Evolutionary conservation across 2,113 vertebrate genomes (phyloP).

Genomic region (Corvus moneduloides): DNA sequence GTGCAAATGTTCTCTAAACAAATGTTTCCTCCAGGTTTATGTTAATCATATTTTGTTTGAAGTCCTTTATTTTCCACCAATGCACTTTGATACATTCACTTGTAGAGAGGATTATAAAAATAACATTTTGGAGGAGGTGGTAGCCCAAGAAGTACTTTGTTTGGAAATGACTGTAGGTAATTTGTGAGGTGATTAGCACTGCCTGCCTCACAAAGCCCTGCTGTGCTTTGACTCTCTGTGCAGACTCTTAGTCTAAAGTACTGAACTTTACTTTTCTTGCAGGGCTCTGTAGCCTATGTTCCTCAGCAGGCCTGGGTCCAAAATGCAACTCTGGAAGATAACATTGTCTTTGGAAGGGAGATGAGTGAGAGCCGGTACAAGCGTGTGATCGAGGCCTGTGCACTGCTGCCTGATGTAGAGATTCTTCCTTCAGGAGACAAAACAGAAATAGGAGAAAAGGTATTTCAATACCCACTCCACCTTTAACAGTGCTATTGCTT

Average conservation of each 20-base stretch:
- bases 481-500: neutral
- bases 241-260: neutral
- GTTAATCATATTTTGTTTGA: neutral
- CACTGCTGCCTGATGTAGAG: conserved; percentile 88
- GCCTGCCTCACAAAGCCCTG: neutral
- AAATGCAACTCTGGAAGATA: conserved; percentile 87
- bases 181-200: neutral
- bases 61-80: neutral
- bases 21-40: neutral
- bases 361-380: conserved; percentile 77
- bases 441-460: conserved; percentile 97
- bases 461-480: conserved; percentile 3
- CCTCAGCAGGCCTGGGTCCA: conserved; percentile 98
- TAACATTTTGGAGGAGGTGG: neutral
- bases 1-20: neutral
- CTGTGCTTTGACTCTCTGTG: neutral
- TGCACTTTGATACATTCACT: neutral
- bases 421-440: conserved; percentile 86
- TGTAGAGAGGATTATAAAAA: neutral
- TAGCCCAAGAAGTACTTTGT: neutral
- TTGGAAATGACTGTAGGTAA: neutral
- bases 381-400: conserved; percentile 84
- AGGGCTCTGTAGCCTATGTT: conserved; percentile 92
- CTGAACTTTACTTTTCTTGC: neutral
- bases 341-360: conserved; percentile 88